Conservation (phyloP, 1,140 invertebrate genomes). For the Psilanteris sp. region DNA sequence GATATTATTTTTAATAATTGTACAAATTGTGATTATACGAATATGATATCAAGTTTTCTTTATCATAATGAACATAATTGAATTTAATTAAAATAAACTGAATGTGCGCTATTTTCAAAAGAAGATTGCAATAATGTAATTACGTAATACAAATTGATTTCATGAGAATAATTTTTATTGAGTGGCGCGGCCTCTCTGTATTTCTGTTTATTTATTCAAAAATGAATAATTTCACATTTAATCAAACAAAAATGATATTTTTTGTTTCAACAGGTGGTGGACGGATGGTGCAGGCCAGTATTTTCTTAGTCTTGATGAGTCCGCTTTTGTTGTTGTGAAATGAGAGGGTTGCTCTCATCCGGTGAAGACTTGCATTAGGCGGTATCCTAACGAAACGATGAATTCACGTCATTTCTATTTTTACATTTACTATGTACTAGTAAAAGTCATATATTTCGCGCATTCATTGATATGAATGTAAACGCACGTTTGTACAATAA, state of each 20-base stretch:
- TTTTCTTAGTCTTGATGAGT: constrained; percentile 61
- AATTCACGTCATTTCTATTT: constrained; percentile 64
- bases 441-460: constrained; percentile 61
- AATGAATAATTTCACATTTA: constrained; percentile 36
- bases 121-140: too few relatives aligned
- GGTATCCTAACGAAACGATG: constrained; percentile 55
- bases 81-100: too few relatives aligned
- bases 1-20: too few relatives aligned
- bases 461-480: constrained; percentile 55
- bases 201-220: too few relatives aligned
- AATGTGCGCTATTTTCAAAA: too few relatives aligned
- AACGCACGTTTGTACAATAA: constrained; percentile 64
- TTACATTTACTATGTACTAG: constrained; percentile 63
- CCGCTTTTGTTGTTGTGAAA: constrained; percentile 64
- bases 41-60: too few relatives aligned
- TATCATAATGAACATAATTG: too few relatives aligned
- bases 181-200: too few relatives aligned
- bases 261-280: constrained; percentile 60
- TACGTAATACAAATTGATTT: too few relatives aligned
- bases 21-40: too few relatives aligned
- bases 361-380: constrained; percentile 59
- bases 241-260: constrained; percentile 47
- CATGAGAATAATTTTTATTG: too few relatives aligned
- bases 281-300: constrained; percentile 57
- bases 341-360: constrained; percentile 46